Conservation (phyloP, 2,797 vertebrate species). For the Sebastes baramenuke region DNA sequence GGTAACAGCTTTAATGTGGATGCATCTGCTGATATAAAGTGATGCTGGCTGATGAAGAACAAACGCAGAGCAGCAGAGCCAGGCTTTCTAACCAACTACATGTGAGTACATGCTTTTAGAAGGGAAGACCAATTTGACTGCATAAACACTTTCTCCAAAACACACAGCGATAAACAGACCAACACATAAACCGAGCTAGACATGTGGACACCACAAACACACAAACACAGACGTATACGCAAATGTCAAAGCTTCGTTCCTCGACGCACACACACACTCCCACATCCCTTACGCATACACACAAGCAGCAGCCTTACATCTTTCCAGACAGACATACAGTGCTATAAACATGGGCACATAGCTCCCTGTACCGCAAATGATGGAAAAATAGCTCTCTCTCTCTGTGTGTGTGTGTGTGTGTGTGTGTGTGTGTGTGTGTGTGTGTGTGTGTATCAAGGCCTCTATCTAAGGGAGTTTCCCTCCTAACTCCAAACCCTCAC, state of each 20-base stretch:
- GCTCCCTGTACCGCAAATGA: slow-evolving; percentile 56
- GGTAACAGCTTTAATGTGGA: neutral
- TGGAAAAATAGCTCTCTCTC: slow-evolving; percentile 47
- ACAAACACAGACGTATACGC: neutral
- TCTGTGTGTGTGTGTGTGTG: slow-evolving; percentile 19
- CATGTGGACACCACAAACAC: slow-evolving; percentile 23
- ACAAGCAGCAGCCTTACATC: slow-evolving; percentile 17
- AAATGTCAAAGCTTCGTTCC: slow-evolving; percentile 41
- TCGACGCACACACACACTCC: slow-evolving; percentile 9
- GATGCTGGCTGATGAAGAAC: slow-evolving; percentile 16
- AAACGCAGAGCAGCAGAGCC: slow-evolving; percentile 1
- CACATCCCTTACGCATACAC: neutral
- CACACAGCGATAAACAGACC: slow-evolving; percentile 58
- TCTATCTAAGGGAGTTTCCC: slow-evolving; percentile 58
- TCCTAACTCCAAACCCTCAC: slow-evolving; percentile 15
- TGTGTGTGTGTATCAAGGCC: slow-evolving; percentile 29
- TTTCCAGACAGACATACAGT: slow-evolving; percentile 60
- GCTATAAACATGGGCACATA: slow-evolving; percentile 65
- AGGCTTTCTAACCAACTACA: slow-evolving; percentile 21
- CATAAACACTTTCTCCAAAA: slow-evolving; percentile 66
- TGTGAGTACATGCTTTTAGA: slow-evolving; percentile 35
- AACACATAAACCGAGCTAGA: slow-evolving; percentile 47
- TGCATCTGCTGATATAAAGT: neutral
- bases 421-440: slow-evolving; percentile 7
- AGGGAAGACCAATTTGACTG: slow-evolving; percentile 33